These are phyloP conservation scores for Glossosoma conforme DNA, from an alignment of 1,140 invertebrate species.

Conservation along the genomic window DNA sequence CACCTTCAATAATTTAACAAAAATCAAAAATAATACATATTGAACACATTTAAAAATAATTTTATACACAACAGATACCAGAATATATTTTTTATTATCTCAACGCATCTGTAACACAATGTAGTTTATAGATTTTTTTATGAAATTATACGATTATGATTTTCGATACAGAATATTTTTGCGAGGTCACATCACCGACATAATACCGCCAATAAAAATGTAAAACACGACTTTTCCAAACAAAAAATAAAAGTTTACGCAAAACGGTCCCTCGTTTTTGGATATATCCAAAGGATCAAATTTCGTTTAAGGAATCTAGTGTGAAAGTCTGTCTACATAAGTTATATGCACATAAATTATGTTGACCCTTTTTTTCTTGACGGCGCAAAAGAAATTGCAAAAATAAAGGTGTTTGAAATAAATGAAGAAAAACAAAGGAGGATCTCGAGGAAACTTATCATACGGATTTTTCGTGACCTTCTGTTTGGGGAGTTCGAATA, in stretches of 20 bases:
- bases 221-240: no score
- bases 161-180: no score
- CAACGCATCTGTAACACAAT: no score
- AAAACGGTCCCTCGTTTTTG: slow-evolving; percentile 8
- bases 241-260: slow-evolving; percentile 4
- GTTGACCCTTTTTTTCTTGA: slow-evolving; percentile 11
- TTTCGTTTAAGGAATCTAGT: slow-evolving; percentile 10
- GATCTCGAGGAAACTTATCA: slow-evolving; percentile 9
- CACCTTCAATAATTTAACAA: no score
- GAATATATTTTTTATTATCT: no score
- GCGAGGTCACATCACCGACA: no score
- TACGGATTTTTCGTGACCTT: slow-evolving; percentile 10
- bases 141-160: no score
- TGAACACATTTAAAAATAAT: no score
- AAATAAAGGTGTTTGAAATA: slow-evolving; percentile 13
- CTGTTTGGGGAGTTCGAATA: not conserved
- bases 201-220: no score
- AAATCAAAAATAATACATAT: no score
- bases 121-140: no score
- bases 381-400: slow-evolving; percentile 11
- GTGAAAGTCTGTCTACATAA: slow-evolving; percentile 1
- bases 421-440: slow-evolving; percentile 12
- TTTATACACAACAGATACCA: no score
- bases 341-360: slow-evolving; percentile 13
- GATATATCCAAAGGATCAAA: slow-evolving; percentile 9